A percentile compares a stretch with the other conserved stretches of the same genome.
These are phyloP conservation scores for Eupristina koningsbergeri DNA, from an alignment of 1,140 invertebrate genomes.

Conservation along the genomic window DNA sequence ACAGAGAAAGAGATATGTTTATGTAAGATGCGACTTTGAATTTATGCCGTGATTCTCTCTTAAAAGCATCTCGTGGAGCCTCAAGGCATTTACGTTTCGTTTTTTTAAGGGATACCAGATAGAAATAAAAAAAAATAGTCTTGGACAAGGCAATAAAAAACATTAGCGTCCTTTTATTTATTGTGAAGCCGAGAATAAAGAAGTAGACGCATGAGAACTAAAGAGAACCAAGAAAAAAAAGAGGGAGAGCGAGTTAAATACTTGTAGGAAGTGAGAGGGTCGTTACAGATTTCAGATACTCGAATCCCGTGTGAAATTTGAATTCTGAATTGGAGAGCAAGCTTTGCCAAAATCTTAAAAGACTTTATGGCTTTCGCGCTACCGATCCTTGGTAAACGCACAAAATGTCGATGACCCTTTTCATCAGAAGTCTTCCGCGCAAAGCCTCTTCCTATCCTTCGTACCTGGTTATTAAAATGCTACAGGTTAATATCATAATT, in stretches of 20 bases:
- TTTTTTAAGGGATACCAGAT: constrained; percentile 36
- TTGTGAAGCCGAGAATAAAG: constrained; percentile 43
- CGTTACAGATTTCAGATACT: background rate
- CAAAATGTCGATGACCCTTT: background rate
- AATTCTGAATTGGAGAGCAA: background rate
- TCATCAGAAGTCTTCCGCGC: background rate
- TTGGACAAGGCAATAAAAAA: constrained; percentile 60
- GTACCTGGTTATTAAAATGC: background rate
- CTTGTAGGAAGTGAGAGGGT: background rate
- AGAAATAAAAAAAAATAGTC: background rate
- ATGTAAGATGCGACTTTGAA: constrained; percentile 56
- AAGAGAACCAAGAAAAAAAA: background rate
- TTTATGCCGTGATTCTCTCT: constrained; percentile 58
- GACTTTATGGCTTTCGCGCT: background rate
- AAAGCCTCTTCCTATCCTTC: background rate
- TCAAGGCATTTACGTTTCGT: constrained; percentile 1
- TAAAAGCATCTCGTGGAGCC: constrained; percentile 54
- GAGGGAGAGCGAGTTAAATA: background rate
- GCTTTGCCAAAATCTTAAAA: background rate
- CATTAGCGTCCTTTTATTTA: constrained; percentile 67
- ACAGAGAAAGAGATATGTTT: background rate
- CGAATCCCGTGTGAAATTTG: background rate
- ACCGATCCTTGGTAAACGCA: background rate
- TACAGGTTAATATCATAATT: background rate
- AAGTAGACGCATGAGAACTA: background rate